Percentiles rank a stretch among this genome's conserved stretches.
Conservation (phyloP, 2,888 invertebrate species). For the Calameuta pallipes region DNA sequence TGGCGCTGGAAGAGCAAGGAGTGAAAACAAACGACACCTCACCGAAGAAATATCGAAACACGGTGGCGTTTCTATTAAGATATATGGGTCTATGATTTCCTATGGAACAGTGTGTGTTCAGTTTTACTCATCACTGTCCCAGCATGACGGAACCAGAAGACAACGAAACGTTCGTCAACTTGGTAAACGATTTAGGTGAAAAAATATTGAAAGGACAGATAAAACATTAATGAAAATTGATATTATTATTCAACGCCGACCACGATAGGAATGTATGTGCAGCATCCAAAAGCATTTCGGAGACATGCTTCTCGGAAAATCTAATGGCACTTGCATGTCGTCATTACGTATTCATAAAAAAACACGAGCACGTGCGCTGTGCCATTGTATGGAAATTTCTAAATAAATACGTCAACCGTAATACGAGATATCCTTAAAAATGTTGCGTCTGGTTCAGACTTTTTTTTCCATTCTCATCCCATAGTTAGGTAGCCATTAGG, state of each 20-base stretch:
- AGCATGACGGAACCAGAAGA: neutral
- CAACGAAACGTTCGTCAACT: too few species aligned
- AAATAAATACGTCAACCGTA: neutral
- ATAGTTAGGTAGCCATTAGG: neutral
- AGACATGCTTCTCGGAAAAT: neutral
- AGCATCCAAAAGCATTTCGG: neutral
- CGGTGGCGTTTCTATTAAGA: constrained; percentile 26
- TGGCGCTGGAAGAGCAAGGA: constrained; percentile 28
- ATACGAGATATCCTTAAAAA: neutral
- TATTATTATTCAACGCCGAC: neutral
- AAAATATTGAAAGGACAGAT: too few species aligned
- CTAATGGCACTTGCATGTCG: neutral
- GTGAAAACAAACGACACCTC: constrained; percentile 23
- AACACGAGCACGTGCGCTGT: neutral
- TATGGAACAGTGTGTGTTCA: neutral
- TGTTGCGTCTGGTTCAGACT: neutral
- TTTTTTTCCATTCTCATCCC: neutral
- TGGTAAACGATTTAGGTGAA: too few species aligned
- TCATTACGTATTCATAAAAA: neutral
- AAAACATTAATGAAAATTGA: neutral
- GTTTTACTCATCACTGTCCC: too few species aligned
- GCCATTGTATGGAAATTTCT: neutral
- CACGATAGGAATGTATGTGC: neutral
- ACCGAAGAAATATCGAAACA: constrained; percentile 28
- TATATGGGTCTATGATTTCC: constrained; percentile 16